phyloP scores from a whole-genome alignment of 2,797 vertebrate genomes.

The Eulemur rubriventer region DNA sequence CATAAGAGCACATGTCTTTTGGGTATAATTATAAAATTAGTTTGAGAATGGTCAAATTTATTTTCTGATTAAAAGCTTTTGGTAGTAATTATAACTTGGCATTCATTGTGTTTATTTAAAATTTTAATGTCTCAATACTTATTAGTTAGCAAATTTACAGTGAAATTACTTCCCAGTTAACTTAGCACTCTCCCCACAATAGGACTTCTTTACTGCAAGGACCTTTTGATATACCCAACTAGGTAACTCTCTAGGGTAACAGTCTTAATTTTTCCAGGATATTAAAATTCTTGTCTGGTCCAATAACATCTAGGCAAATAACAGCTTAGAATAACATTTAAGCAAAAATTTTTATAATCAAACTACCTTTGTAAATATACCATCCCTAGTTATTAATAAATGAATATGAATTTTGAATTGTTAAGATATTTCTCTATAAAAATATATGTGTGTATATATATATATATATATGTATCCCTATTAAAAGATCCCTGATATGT shows the following conservation, averaged over 20 bases:
- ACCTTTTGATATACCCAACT: neutral
- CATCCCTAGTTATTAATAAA: neutral
- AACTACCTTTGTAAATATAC: neutral
- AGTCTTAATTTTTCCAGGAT: neutral
- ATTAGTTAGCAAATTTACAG: neutral
- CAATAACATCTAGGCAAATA: neutral
- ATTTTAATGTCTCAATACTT: neutral
- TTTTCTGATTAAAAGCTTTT: slow-evolving; percentile 53
- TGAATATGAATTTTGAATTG: neutral
- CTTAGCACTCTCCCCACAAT: neutral
- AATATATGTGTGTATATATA: neutral
- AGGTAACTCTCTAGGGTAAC: neutral
- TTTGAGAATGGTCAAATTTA: slow-evolving; percentile 52
- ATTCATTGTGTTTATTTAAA: neutral
- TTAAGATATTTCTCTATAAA: neutral
- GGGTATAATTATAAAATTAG: slow-evolving; percentile 55
- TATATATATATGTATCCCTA: neutral
- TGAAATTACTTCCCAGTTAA: neutral
- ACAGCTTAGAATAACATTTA: neutral
- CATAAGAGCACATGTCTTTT: neutral
- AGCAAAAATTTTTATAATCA: neutral
- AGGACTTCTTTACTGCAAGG: neutral
- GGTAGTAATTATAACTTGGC: slow-evolving; percentile 48
- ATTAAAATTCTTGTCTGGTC: neutral
- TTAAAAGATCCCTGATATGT: neutral